Base-by-base conservation (phyloP, 2,888 invertebrate genomes). In the Callinectes sapidus region DNA sequence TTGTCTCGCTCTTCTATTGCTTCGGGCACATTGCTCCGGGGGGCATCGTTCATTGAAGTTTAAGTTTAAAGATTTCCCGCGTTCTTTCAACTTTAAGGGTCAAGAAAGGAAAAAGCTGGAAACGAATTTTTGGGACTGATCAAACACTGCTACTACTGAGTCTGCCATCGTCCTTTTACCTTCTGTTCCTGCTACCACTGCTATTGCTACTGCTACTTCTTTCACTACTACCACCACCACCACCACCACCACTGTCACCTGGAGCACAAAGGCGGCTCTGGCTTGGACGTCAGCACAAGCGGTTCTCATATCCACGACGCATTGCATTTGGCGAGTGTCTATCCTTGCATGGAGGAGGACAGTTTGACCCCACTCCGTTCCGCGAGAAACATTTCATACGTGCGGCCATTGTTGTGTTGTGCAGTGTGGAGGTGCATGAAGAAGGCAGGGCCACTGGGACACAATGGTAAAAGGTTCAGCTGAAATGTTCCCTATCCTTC, bases 21-120 rank as follows among this genome's bases (percentile, higher is more conserved):
- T 35, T 35, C 35, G 35, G 81, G 35, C 81, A 28, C 81, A 16
- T 35, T 81, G 81, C 35, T 81, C 81, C 35, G 35, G 32, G 35
- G 35, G 35, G 35, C 81, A 81, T 81, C 81, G 81, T 35, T 81
- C 81, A 81, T 81, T 81, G 81, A 35, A 35, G 35, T 32, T 81
- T 13, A 81, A 81, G 35, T 81, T 81, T 81, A 81, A 81, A n/a
- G 81, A 35, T 35, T 35, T 81, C 35, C 81, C 35, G 81, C 81
- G 81, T 81, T 35, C 81, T 35, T 81, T 81, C 81, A 35, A 35
- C 81, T 81, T 81, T 13, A 81, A 81, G 81, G 81, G 81, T 81
- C 81, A 35, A 81, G 81, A 18, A 35, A 81, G 81, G 35, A 81
- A 35, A 35, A 35, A 14, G 35, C 35, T 81, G 35, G 18, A 35